These are phyloP conservation scores for Acromyrmex heyeri DNA, from an alignment of 1,140 invertebrate genomes.

Conservation along the genomic window DNA sequence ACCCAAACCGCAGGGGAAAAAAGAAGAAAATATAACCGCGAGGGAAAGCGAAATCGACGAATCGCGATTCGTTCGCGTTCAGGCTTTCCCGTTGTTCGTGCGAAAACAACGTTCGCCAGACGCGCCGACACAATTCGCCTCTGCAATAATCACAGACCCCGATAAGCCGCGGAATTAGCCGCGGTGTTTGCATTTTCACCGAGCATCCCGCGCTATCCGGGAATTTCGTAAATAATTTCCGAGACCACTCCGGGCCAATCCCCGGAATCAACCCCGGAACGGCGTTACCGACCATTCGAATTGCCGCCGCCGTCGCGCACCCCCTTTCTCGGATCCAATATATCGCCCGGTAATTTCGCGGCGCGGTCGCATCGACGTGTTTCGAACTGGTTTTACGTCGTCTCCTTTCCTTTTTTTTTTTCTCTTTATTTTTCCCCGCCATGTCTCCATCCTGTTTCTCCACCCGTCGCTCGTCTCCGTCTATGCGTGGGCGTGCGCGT, in stretches of 20 bases:
- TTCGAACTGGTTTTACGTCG: conserved; percentile 52
- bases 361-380: conserved; percentile 37
- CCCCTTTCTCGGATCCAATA: conserved; percentile 69
- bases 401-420: conserved; percentile 42
- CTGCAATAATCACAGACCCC: conserved; percentile 75
- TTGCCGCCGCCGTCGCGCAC: neutral
- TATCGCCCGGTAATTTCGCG: conserved; percentile 52
- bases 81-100: neutral
- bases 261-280: neutral
- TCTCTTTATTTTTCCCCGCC: neutral
- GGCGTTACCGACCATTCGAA: conserved; percentile 35
- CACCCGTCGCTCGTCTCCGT: neutral
- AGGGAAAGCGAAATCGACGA: conserved; percentile 57
- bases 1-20: neutral
- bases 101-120: conserved; percentile 54
- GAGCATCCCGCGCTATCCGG: conserved; percentile 50
- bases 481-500: conserved; percentile 17
- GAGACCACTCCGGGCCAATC: conserved; percentile 26
- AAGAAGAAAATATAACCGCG: conserved; percentile 42
- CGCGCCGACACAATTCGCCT: conserved; percentile 56
- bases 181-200: conserved; percentile 71
- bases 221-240: conserved; percentile 63
- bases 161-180: conserved; percentile 75
- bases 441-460: neutral
- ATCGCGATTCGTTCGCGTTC: conserved; percentile 20